Base-by-base conservation (phyloP, 1,140 invertebrate species). In the Scaptomyza hsui region DNA sequence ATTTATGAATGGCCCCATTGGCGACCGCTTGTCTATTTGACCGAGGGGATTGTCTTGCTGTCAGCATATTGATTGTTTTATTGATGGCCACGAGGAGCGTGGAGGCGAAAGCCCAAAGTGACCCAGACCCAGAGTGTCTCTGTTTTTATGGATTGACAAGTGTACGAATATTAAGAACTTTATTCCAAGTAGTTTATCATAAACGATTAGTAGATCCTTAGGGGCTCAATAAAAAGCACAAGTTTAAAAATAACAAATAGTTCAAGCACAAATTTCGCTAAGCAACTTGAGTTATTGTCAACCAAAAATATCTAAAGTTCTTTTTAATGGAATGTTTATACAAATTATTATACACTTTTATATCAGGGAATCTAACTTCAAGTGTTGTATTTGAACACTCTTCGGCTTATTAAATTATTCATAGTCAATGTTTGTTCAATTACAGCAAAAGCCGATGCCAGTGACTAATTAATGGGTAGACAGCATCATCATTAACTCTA, bases 41-140 rank as follows among this genome's bases (percentile, higher is more conserved):
- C 61, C 64, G 41, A 62, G 65, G 63, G 78, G 78, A 86, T 72
- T 86, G 80, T 60, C 70, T 29, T 56, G 73, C 81, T 86, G 82
- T 86, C 81, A 86, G 77, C 78, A 72, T 88, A 86, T 88, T 86
- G 82, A 86, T 88, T 86, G 82, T 86, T 88, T 86, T 86, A 88
- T 85, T 86, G 81, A 85, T 85, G 73, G 61, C 13, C 41, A 32
- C 12, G 13, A 44, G 7, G 26, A 29, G 26, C 26, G 6, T 7
- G n/a, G n/a, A n/a, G n/a, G n/a, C n/a, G n/a, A n/a, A n/a, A 29
- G 6, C 24, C 0, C 24, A 59, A 62, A 69, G 44, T 57, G 68
- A 67, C 52, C 5, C 26, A 29, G 1, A 1, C 16, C 39, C 12
- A 1, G 26, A 29, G 13, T 47, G 10, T 26, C 52, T 4, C 45